Conservation (phyloP, 2,113 vertebrate species). For the Sula dactylatra region DNA sequence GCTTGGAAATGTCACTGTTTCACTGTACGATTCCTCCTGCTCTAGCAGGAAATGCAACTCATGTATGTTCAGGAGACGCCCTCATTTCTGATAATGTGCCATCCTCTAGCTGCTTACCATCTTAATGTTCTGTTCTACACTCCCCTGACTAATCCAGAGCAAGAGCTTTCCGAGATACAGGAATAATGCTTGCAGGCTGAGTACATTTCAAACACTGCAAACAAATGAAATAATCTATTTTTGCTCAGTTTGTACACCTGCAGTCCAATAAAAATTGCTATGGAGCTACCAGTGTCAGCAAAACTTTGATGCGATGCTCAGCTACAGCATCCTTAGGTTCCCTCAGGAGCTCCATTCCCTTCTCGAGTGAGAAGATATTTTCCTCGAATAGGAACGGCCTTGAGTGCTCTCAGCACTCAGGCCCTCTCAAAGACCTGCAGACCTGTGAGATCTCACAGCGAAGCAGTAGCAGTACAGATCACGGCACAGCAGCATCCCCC, state of each 20-base stretch:
- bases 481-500: background rate
- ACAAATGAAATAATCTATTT: background rate
- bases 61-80: accelerated
- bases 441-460: background rate
- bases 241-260: background rate
- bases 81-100: background rate
- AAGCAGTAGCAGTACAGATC: background rate
- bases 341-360: background rate
- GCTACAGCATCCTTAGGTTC: background rate
- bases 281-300: background rate
- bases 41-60: background rate
- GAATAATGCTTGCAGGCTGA: background rate
- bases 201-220: background rate
- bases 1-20: background rate
- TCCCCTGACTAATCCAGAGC: background rate
- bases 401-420: background rate
- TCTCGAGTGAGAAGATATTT: background rate
- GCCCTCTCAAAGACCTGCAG: background rate
- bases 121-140: background rate
- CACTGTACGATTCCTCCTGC: background rate
- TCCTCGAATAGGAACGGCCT: background rate
- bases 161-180: background rate
- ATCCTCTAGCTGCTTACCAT: background rate
- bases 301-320: background rate
- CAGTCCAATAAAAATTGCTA: background rate